These are phyloP conservation scores for Phalacrocorax brasilianus DNA, from an alignment of 2,113 vertebrate genomes.

Conservation along the genomic window DNA sequence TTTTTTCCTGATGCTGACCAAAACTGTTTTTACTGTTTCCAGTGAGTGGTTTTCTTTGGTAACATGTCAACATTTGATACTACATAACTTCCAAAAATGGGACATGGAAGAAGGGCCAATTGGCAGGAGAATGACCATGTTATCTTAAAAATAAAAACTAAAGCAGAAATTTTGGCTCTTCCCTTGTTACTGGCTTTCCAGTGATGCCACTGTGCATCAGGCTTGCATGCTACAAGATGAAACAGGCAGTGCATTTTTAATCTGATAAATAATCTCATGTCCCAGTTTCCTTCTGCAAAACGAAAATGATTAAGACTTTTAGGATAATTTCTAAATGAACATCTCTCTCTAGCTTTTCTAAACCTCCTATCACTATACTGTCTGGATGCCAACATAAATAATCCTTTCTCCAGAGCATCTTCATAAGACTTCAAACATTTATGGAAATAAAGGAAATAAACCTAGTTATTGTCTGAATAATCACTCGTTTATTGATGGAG, in stretches of 20 bases:
- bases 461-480: slow-evolving; percentile 60
- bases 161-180: not conserved
- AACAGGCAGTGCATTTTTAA: not conserved
- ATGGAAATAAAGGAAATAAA: slow-evolving; percentile 64
- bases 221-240: not conserved
- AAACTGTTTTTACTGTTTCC: not conserved
- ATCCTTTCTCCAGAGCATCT: slow-evolving; percentile 32
- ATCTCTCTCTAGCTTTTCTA: not conserved
- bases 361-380: not conserved
- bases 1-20: not conserved
- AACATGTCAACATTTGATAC: not conserved
- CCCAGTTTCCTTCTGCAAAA: slow-evolving; percentile 1
- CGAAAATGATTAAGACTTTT: not conserved
- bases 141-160: not conserved
- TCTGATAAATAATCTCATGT: slow-evolving; percentile 12
- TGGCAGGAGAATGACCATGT: not conserved
- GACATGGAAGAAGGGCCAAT: not conserved
- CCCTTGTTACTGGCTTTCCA: not conserved
- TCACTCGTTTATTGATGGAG: slow-evolving; percentile 54
- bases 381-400: slow-evolving; percentile 43
- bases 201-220: not conserved
- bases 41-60: not conserved
- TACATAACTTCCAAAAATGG: not conserved
- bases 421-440: slow-evolving; percentile 27
- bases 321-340: slow-evolving; percentile 8